A percentile compares a stretch with the other conserved stretches of the same genome.
These are phyloP conservation scores for Neotoma lepida DNA, from an alignment of 2,113 vertebrate species.

Conservation along the genomic window DNA sequence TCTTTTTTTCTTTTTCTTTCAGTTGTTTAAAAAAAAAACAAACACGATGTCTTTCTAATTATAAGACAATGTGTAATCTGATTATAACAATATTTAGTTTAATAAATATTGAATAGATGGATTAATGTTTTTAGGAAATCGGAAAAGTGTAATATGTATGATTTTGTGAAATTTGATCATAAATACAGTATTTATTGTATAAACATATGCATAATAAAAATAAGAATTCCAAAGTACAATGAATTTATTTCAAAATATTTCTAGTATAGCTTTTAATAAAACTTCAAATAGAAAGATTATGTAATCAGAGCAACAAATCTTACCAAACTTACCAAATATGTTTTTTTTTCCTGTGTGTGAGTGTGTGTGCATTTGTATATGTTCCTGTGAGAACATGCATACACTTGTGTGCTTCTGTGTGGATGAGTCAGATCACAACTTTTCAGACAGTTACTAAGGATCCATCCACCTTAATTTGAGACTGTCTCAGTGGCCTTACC, in stretches of 20 bases:
- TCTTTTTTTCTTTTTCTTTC: neutral
- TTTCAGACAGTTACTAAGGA: neutral
- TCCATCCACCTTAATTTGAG: neutral
- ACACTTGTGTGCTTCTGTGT: neutral
- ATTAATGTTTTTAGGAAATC: neutral
- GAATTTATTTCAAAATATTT: neutral
- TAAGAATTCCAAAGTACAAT: neutral
- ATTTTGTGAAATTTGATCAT: neutral
- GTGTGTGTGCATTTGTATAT: neutral
- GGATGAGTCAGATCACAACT: neutral
- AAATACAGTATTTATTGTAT: neutral
- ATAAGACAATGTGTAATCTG: neutral
- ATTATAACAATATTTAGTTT: neutral
- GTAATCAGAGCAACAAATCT: neutral
- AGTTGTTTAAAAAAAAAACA: constrained; percentile 42
- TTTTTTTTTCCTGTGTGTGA: neutral
- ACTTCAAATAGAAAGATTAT: neutral
- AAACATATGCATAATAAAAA: neutral
- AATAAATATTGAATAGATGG: neutral
- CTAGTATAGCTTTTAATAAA: neutral
- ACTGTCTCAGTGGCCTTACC: neutral
- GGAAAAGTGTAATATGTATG: neutral
- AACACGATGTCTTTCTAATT: neutral
- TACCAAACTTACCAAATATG: neutral
- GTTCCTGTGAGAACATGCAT: neutral